Evolutionary conservation across 2,888 invertebrate species (phyloP), one percentile per base, ranked within the genome.

Genomic region (Drosophila vallismaia): DNA sequence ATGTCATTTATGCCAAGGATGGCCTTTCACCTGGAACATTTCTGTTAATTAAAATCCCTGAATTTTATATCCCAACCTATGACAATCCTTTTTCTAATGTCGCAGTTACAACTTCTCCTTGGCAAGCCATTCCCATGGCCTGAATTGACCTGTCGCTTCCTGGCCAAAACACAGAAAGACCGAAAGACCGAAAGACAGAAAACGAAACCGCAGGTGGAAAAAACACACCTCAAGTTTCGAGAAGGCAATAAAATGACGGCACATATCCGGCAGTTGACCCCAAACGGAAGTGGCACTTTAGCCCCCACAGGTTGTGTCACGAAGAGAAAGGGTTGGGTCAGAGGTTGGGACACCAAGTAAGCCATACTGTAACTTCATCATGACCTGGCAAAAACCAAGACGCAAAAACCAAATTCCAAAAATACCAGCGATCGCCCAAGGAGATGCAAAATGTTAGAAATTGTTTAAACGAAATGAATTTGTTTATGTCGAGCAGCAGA

Each of bases 251-350:
- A 56, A 71, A 74, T 58, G 66, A 71, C 64, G 69, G 62, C 51
- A 70, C 57, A 51, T 6, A 36, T 33, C 50, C 36, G 42, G 56
- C 24, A 8, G 31, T 58, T 9, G 28, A 19, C 24, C 44, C 24
- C 44, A 70, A 56, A 57, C 71, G 82, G 88, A 82, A 85, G 64
- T 67, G 76, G 45, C 79, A 74, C 83, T 78, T 81, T 85, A 71
- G 72, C 72, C 79, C 48, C 24, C 14, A 50, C 53, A 56, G 68
- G 69, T 59, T 74, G 58, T 36, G 54, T 58, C 67, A 50, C 19
- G 45, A 70, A 70, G n/a, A n/a, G 5, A 57, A 40, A 44, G 71
- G 85, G 75, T 81, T 75, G 74, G 77, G 71, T 33, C 62, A 57
- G 8, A 10, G 48, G 38, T 56, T 36, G 44, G 58, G 58, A 57